phyloP scores from a whole-genome alignment of 2,888 invertebrate genomes.

The Dorcus hopei region DNA sequence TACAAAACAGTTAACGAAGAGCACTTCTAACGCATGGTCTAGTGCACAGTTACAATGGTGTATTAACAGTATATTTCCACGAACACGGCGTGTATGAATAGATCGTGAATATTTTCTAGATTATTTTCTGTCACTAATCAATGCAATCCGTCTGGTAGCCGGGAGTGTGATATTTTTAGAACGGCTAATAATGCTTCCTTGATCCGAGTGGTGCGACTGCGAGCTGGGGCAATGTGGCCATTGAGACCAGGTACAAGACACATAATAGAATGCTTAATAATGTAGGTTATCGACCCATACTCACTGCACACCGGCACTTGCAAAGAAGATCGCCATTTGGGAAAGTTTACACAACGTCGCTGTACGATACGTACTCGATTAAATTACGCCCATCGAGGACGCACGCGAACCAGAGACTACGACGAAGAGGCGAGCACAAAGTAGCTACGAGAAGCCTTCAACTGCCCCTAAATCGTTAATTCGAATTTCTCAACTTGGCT shows the following conservation, averaged over 20 bases:
- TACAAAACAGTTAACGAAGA: conserved; percentile 13
- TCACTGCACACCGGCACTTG: conserved; percentile 19
- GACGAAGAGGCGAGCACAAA: conserved; percentile 1
- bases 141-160: conserved; percentile 27
- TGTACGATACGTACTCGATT: conserved; percentile 13
- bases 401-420: conserved; percentile 8
- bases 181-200: conserved; percentile 45
- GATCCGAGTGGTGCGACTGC: conserved; percentile 28
- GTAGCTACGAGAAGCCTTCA: conserved; percentile 1
- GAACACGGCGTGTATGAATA: conserved; percentile 1
- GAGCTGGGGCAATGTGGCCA: conserved; percentile 31
- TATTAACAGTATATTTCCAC: conserved; percentile 3
- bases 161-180: conserved; percentile 43
- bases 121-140: conserved; percentile 31
- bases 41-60: conserved; percentile 13
- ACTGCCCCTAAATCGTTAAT: not conserved
- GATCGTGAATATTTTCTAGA: conserved; percentile 1
- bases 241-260: conserved; percentile 43
- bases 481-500: not conserved
- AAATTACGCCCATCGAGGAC: conserved; percentile 9
- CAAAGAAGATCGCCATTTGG: conserved; percentile 23
- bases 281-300: conserved; percentile 50
- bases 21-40: conserved; percentile 14
- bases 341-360: conserved; percentile 16
- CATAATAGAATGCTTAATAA: conserved; percentile 50